Evolutionary conservation across 2,113 vertebrate species (phyloP), one percentile per base, ranked within the genome.

Genomic region (Gallinago jamesoni): DNA sequence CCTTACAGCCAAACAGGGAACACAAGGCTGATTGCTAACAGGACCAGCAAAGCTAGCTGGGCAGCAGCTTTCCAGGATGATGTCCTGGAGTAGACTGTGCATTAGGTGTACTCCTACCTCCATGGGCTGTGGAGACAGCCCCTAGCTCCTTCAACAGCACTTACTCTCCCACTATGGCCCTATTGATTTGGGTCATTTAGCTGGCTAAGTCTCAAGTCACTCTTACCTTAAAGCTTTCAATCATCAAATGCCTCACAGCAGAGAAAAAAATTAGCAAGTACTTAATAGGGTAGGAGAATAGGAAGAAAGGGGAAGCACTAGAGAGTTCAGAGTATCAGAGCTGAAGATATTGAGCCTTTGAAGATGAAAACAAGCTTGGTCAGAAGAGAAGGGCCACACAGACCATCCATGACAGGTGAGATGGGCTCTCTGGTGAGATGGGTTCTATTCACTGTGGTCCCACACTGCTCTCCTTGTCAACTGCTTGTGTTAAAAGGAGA

Each of bases 221-320:
- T 77, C 50, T 37, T 53, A 28, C 7, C 9, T 66, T 52, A 73
- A 64, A 33, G 24, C 15, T 43, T 94, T 57, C 73, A 63, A n/a
- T 39, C 7, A 24, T n/a, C 37, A 90, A 85, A 30, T 2, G 37
- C 24, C 4, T 2, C 21, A 37, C 3, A 30, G 5, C 8, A 72
- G 25, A 0, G 3, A 3, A 2, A 25, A 59, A 56, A 41, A 41
- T 37, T 1, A 24, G 5, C 12, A 79, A 57, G 19, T 31, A 50
- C 24, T 15, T 91, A 81, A 48, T 1, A 74, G 2, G 4, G 33
- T 30, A 48, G 79, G 83, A 68, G 13, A 43, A 68, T 6, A 69
- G 24, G 14, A 74, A 66, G 33, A 77, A 91, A 57, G 20, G 2
- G 12, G 35, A 76, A 16, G 30, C 31, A 25, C 56, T 28, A 16